Evolutionary conservation across 2,888 invertebrate genomes (phyloP).

Genomic region (Frankliniella fusca): DNA sequence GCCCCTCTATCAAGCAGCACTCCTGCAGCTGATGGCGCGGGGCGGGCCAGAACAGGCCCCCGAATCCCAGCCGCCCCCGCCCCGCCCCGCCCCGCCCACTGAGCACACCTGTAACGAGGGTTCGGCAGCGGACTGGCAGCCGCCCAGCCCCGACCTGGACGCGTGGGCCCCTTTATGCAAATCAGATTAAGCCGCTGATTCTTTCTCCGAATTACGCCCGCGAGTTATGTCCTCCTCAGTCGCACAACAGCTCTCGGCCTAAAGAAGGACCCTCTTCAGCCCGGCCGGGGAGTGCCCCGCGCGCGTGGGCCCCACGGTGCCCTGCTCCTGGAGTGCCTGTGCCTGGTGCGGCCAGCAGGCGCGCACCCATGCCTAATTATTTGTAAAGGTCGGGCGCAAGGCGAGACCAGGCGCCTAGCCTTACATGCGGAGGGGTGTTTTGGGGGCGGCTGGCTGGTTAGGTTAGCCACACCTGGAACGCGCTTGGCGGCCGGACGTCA

Average conservation of each 20-base stretch:
- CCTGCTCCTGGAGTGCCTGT: background rate
- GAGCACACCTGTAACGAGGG: background rate
- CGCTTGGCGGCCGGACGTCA: background rate
- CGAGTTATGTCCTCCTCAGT: background rate
- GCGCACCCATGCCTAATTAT: no score
- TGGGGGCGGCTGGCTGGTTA: background rate
- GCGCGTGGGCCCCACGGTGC: background rate
- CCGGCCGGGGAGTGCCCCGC: no score
- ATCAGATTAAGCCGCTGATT: background rate
- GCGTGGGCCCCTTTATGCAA: background rate
- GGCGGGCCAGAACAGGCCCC: background rate
- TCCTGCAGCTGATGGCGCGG: no score
- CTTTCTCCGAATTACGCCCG: background rate
- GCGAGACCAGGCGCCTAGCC: background rate
- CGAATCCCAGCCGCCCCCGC: background rate
- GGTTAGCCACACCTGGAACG: background rate
- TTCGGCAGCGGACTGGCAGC: background rate
- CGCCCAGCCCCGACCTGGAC: background rate
- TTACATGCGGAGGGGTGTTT: background rate
- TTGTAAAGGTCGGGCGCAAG: background rate
- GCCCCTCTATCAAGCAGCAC: no score
- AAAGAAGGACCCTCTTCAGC: background rate
- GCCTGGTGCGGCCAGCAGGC: background rate
- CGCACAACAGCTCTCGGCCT: background rate
- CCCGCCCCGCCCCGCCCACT: background rate